phyloP scores from a whole-genome alignment of 2,888 invertebrate species.

The Argyra leucocephala region DNA sequence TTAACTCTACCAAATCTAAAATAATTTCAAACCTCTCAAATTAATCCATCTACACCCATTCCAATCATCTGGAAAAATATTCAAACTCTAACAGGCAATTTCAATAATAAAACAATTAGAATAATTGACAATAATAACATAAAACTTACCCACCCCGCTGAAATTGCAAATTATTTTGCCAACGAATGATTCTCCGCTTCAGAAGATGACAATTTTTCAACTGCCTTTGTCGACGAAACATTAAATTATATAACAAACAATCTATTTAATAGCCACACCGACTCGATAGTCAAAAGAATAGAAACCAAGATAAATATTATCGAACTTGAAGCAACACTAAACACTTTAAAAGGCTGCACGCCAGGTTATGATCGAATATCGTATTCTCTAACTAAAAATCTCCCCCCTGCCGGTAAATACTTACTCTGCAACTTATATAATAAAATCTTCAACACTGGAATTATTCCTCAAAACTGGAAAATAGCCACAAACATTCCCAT shows the following conservation, averaged over 20 bases:
- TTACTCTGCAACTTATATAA: no score
- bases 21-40: neutral
- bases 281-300: slow-evolving; percentile 5
- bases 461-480: no score
- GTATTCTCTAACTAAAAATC: no score
- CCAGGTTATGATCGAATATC: no score
- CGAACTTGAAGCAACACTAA: no score
- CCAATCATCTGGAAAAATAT: slow-evolving; percentile 11
- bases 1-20: neutral
- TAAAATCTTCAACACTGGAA: no score
- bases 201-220: neutral
- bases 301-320: slow-evolving; percentile 8
- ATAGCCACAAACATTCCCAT: slow-evolving; percentile 12
- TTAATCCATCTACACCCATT: neutral
- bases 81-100: neutral
- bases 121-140: slow-evolving; percentile 8
- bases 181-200: slow-evolving; percentile 7
- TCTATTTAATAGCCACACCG: neutral
- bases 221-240: neutral
- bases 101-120: neutral
- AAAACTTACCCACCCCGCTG: neutral
- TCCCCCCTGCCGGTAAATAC: no score
- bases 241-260: neutral
- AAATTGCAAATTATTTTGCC: slow-evolving; percentile 10
- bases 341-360: no score